Evolutionary conservation across 2,113 vertebrate genomes (phyloP), one percentile per base, ranked within the genome.

Genomic region (Barnardius zonarius): DNA sequence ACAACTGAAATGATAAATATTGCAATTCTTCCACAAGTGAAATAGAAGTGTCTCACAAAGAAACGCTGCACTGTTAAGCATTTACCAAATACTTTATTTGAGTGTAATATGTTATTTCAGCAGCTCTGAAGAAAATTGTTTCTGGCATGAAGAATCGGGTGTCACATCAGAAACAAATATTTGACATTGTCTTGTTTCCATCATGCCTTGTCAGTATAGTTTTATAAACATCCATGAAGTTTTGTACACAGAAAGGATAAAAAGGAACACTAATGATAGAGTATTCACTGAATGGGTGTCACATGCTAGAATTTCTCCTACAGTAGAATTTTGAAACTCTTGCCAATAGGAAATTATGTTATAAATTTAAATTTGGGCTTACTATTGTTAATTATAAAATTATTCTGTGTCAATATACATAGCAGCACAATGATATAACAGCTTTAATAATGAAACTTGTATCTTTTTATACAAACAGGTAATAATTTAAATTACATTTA

Each of bases 401-500:
- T 98, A 95, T 74, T 90, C 76, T 96, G 74, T 97, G 93, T 98
- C 96, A 98, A 96, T 97, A 97, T 97, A 96, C 82, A 84, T 95
- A 97, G 75, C 70, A 95, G 81, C n/a, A 92, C 86, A 81, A 94
- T 91, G 95, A 96, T 97, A 15, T 93, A 97, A 85, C 72, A 92
- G 49, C 64, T 75, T 96, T 96, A 97, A 93, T 98, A 97, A 97
- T 97, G 93, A 97, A 97, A 96, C 90, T 87, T 95, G 24, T 96
- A 98, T 97, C 81, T 97, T 97, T 85, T 97, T 95, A 97, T 97
- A 84, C 93, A 97, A 88, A 94, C 89, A 97, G 92, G 87, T 98
- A 97, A 97, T 97, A 97, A 98, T 98, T 98, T 97, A 97, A 97
- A 98, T 97, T 97, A 92, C 51, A 96, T 96, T 97, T 96, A 93